These are phyloP conservation scores for Ceratothoa steindachneri DNA, from an alignment of 2,888 invertebrate genomes.

Conservation along the genomic window DNA sequence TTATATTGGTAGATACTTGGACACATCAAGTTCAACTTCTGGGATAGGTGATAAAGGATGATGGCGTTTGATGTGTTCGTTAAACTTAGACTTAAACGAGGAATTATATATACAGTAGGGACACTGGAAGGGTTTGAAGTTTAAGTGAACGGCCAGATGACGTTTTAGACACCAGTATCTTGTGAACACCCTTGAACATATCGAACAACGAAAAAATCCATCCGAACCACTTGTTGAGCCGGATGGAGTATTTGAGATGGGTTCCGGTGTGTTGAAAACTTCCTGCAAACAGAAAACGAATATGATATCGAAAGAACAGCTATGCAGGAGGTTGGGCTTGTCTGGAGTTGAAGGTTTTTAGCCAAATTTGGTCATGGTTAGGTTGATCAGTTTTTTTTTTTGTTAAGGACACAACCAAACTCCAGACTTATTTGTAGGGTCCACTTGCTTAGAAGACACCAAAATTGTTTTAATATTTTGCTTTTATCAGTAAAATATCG, in stretches of 20 bases:
- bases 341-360: too few relatives aligned
- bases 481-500: too few relatives aligned
- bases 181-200: conserved; percentile 34
- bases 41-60: conserved; percentile 24
- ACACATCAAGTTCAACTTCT: background rate
- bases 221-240: background rate
- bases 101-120: conserved; percentile 37
- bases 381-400: too few relatives aligned
- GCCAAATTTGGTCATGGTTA: too few relatives aligned
- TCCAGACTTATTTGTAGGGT: too few relatives aligned
- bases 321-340: background rate
- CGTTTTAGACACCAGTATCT: conserved; percentile 43
- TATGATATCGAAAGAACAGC: background rate
- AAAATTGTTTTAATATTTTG: too few relatives aligned
- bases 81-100: conserved; percentile 40
- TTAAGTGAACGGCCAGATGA: conserved; percentile 41
- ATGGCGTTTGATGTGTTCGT: conserved; percentile 29
- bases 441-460: too few relatives aligned
- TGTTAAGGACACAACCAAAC: too few relatives aligned
- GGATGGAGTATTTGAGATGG: background rate
- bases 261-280: background rate
- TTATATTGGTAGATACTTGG: background rate
- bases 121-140: conserved; percentile 41
- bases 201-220: conserved; percentile 27
- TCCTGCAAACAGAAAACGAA: conserved; percentile 26